Conservation (phyloP, 1,140 invertebrate species). For the Archivesica marissinica region DNA sequence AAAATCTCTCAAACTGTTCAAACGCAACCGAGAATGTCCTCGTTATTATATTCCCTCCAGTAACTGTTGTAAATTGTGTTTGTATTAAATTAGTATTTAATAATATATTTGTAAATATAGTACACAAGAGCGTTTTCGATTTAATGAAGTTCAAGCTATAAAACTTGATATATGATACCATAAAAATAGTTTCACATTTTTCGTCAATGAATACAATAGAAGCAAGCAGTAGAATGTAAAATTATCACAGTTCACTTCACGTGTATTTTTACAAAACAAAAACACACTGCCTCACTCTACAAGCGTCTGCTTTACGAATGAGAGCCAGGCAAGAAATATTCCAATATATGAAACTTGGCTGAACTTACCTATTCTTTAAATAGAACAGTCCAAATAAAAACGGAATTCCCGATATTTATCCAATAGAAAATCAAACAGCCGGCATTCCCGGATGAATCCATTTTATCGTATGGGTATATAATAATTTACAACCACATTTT, state of each 20-base stretch:
- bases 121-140: background rate
- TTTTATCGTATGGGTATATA: background rate
- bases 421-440: background rate
- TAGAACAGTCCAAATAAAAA: background rate
- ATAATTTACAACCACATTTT: constrained; percentile 13
- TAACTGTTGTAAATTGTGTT: too few species aligned
- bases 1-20: background rate
- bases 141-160: background rate
- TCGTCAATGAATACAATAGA: constrained; percentile 4
- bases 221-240: background rate
- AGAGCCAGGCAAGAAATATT: background rate
- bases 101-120: constrained; percentile 4
- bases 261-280: background rate
- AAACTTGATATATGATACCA: background rate
- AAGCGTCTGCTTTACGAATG: background rate
- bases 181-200: constrained; percentile 4
- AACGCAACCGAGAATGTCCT: background rate
- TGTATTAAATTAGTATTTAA: background rate
- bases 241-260: background rate
- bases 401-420: constrained; percentile 9
- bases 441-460: background rate
- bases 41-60: background rate
- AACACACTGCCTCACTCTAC: background rate
- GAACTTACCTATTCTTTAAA: background rate
- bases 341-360: constrained; percentile 11